Conservation (phyloP, 2,888 invertebrate genomes). For the Calliscelio sp. region DNA sequence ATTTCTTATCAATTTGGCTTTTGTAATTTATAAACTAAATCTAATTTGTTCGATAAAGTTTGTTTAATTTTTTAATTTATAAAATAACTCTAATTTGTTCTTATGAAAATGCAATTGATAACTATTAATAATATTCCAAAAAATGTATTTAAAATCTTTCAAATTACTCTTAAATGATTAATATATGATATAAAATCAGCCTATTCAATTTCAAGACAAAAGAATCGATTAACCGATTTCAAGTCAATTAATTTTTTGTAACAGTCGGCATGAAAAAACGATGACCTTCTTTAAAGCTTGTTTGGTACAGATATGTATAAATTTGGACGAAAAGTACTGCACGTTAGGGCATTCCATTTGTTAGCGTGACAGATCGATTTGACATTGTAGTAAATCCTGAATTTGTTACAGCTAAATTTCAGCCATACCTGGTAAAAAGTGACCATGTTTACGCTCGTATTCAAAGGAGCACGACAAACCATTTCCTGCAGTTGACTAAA, state of each 20-base stretch:
- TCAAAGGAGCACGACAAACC: slow-evolving; percentile 5
- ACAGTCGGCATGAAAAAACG: slow-evolving; percentile 22
- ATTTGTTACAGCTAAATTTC: slow-evolving; percentile 46
- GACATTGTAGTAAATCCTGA: slow-evolving; percentile 42
- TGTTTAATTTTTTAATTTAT: no score
- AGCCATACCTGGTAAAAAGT: slow-evolving; percentile 35
- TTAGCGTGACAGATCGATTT: slow-evolving; percentile 46
- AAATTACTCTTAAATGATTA: background rate
- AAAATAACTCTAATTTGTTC: no score
- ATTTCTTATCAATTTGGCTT: no score
- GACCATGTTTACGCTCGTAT: slow-evolving; percentile 22
- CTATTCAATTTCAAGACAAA: background rate
- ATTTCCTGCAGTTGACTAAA: slow-evolving; percentile 10
- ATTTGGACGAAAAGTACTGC: slow-evolving; percentile 25
- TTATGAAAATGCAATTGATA: no score
- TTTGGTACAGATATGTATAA: slow-evolving; percentile 21
- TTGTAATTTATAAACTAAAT: no score
- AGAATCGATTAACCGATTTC: slow-evolving; percentile 5
- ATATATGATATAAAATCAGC: background rate
- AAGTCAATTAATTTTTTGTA: slow-evolving; percentile 25
- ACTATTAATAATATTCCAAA: no score
- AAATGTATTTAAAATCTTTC: background rate
- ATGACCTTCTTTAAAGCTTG: background rate
- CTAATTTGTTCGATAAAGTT: no score
- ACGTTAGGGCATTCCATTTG: slow-evolving; percentile 13